Evolutionary conservation across 2,113 vertebrate species (phyloP).

Genomic region (Grammomys dolichurus): DNA sequence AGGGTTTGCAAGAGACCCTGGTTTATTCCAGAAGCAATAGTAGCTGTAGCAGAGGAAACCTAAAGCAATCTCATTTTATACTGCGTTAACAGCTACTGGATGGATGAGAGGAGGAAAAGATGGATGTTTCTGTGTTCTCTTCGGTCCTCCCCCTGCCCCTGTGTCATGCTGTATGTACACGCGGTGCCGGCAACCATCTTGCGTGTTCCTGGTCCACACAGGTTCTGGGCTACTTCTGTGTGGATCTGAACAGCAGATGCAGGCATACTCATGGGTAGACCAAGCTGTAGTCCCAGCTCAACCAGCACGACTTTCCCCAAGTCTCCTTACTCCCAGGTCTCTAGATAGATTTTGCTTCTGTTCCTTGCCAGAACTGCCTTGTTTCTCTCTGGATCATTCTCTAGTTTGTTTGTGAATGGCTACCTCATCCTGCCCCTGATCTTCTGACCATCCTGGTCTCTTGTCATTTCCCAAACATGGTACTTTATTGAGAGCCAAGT

Average conservation of each 20-base stretch:
- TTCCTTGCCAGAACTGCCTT: not conserved
- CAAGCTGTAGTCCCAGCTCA: not conserved
- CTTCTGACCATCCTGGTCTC: fast-evolving
- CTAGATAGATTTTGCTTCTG: not conserved
- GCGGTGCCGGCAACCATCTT: fast-evolving
- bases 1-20: not conserved
- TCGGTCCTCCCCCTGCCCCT: too few species aligned
- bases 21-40: not conserved
- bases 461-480: not conserved
- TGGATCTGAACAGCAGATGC: not conserved
- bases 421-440: not conserved
- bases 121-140: not conserved
- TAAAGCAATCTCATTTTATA: not conserved
- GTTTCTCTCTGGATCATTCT: not conserved
- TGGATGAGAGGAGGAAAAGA: not conserved
- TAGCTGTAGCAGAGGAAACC: not conserved
- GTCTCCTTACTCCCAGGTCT: not conserved
- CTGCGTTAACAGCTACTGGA: fast-evolving
- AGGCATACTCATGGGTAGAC: fast-evolving
- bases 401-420: not conserved
- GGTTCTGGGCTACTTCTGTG: not conserved
- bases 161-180: not conserved
- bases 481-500: not conserved
- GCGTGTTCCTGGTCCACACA: not conserved
- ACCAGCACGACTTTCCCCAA: too few species aligned